phyloP scores from a whole-genome alignment of 1,140 invertebrate species.

The Hesperophylax magnus region DNA sequence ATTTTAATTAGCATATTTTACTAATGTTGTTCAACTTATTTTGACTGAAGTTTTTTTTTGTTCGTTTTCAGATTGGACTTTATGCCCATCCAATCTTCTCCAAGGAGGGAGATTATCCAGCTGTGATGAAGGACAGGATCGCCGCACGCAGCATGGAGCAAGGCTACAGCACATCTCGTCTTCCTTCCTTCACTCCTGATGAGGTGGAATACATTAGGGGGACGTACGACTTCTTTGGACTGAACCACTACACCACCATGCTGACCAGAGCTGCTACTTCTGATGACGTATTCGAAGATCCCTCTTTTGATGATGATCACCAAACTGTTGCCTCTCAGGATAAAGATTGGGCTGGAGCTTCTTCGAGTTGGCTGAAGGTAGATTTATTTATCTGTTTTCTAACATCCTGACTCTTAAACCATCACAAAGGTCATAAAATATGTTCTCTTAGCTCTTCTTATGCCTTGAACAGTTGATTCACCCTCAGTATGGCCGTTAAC shows the following conservation, averaged over 20 bases:
- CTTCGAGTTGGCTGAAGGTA: constrained; percentile 71
- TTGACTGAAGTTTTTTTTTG: not conserved
- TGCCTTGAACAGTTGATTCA: too few species aligned
- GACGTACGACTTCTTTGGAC: constrained; percentile 76
- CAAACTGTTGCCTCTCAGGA: constrained; percentile 65
- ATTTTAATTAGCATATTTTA: too few species aligned
- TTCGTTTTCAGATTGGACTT: constrained; percentile 69
- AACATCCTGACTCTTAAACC: too few species aligned
- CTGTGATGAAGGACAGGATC: constrained; percentile 72
- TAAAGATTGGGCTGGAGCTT: constrained; percentile 66
- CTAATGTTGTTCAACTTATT: too few species aligned
- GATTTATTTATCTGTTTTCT: not conserved
- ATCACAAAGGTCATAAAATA: too few species aligned
- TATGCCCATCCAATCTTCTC: constrained; percentile 76
- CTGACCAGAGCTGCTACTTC: constrained; percentile 55
- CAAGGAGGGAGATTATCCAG: constrained; percentile 75
- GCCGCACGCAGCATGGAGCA: constrained; percentile 71
- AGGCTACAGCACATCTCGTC: constrained; percentile 70
- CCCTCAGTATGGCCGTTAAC: too few species aligned
- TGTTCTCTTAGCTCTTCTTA: too few species aligned
- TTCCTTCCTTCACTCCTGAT: constrained; percentile 71
- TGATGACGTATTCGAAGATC: constrained; percentile 60
- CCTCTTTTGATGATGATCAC: constrained; percentile 71
- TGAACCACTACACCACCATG: constrained; percentile 73
- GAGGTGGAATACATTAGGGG: constrained; percentile 74